Conservation (phyloP, 2,797 vertebrate genomes). For the Periparus ater region DNA sequence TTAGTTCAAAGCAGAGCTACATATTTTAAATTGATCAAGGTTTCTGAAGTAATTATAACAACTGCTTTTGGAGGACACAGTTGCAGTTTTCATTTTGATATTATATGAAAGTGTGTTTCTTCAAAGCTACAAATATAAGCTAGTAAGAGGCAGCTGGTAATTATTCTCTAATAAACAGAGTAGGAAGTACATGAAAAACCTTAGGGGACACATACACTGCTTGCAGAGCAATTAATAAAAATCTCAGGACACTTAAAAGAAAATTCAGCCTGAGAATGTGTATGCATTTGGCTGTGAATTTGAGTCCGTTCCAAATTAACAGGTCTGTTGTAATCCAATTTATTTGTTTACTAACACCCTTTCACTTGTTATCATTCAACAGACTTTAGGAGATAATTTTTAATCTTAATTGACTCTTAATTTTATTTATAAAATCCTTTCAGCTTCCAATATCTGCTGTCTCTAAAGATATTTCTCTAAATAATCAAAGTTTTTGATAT, state of each 20-base stretch:
- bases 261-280: neutral
- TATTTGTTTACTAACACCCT: neutral
- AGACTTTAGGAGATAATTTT: neutral
- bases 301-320: neutral
- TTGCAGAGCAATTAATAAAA: conserved; percentile 38
- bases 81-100: conserved; percentile 41
- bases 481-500: neutral
- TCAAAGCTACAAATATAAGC: conserved; percentile 36
- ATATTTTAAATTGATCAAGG: conserved; percentile 45
- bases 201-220: neutral
- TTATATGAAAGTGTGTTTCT: conserved; percentile 40
- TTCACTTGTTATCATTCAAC: neutral
- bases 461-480: neutral
- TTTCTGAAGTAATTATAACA: conserved; percentile 36
- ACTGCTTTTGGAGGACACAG: conserved; percentile 6
- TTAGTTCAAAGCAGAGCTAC: conserved; percentile 52
- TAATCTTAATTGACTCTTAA: neutral
- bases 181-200: neutral
- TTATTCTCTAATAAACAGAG: conserved; percentile 63
- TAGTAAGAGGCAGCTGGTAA: conserved; percentile 22
- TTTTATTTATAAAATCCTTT: neutral
- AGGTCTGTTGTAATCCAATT: neutral
- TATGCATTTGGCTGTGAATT: neutral
- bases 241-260: conserved; percentile 27
- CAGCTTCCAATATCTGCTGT: neutral